Evolutionary conservation across 2,888 invertebrate genomes (phyloP).

Genomic region (Zonitis immaculata): DNA sequence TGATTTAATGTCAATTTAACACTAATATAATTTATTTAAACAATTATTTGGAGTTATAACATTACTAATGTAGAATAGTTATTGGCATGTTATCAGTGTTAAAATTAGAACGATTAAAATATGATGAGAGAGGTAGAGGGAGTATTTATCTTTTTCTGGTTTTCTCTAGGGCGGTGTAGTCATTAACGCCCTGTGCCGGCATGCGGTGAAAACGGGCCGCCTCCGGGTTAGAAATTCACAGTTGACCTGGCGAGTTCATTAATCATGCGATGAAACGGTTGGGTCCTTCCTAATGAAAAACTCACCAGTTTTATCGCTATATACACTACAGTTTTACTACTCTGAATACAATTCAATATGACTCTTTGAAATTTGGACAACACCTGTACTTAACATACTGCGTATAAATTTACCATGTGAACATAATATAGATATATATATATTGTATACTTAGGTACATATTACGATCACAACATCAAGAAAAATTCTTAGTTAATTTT

Average conservation of each 20-base stretch:
- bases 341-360: not conserved
- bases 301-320: constrained; percentile 27
- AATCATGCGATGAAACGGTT: constrained; percentile 37
- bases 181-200: constrained; percentile 5
- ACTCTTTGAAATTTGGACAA: too few species aligned
- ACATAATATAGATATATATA: too few species aligned
- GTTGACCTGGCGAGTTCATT: constrained; percentile 39
- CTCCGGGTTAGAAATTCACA: constrained; percentile 35
- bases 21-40: not conserved
- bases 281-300: constrained; percentile 36
- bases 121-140: not conserved
- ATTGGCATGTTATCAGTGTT: not conserved
- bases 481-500: not conserved
- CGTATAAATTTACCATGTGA: too few species aligned
- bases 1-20: not conserved
- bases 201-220: constrained; percentile 23
- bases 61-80: not conserved
- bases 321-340: not conserved
- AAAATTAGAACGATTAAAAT: not conserved
- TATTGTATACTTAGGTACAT: too few species aligned
- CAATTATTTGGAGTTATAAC: too few species aligned
- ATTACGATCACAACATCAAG: not conserved
- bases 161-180: not conserved
- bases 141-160: not conserved
- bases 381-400: too few species aligned